Percentiles rank a stretch among this genome's conserved stretches.
Conservation (phyloP, 1,140 invertebrate genomes). For the Helicorthomorpha holstii region DNA sequence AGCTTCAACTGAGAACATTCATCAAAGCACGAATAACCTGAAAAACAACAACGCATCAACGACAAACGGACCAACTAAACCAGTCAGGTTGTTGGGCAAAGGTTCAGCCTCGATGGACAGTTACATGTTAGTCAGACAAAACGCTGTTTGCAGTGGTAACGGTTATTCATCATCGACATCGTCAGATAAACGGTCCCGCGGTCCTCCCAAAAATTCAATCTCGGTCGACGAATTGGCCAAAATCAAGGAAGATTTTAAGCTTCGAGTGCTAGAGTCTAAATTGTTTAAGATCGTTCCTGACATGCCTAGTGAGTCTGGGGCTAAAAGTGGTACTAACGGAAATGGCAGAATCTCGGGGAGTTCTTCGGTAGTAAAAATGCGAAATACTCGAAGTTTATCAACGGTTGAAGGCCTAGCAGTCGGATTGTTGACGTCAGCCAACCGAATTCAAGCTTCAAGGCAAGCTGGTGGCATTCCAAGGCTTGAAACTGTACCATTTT, state of each 20-base stretch:
- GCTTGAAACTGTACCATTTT: not conserved
- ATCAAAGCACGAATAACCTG: too few relatives aligned
- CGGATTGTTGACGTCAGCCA: not conserved
- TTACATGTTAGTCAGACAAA: not conserved
- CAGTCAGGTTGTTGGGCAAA: too few relatives aligned
- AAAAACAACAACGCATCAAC: not conserved
- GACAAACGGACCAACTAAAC: not conserved
- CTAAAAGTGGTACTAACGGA: too few relatives aligned
- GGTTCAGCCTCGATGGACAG: not conserved
- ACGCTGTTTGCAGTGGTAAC: too few relatives aligned
- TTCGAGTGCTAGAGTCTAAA: not conserved
- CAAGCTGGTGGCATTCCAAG: not conserved
- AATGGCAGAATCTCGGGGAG: too few relatives aligned
- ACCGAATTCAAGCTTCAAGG: too few relatives aligned
- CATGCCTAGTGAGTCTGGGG: too few relatives aligned
- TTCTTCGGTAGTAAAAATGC: too few relatives aligned
- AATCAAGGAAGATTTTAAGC: not conserved
- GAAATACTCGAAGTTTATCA: not conserved
- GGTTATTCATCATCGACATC: too few relatives aligned
- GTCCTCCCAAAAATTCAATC: not conserved
- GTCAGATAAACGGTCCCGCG: not conserved
- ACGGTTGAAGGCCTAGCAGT: not conserved
- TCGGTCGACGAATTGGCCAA: not conserved
- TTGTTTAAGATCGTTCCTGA: not conserved
- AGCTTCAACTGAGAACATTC: too few relatives aligned